Evolutionary conservation across 2,797 vertebrate species (phyloP), one percentile per base, ranked within the genome.

Genomic region (Clarias pachynema): DNA sequence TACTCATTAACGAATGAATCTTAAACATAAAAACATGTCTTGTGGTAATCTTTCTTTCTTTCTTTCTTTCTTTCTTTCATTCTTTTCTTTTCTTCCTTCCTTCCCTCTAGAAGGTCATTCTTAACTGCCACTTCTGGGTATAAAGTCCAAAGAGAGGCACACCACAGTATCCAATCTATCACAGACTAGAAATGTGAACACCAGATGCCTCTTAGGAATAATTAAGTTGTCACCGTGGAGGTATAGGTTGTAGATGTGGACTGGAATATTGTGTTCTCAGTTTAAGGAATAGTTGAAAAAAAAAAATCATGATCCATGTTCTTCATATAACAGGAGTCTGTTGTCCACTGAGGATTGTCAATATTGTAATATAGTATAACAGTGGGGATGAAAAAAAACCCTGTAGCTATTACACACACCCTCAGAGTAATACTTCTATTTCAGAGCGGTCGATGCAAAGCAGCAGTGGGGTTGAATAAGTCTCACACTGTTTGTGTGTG

Each of bases 221-320:
- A 91, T 93, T 91, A 92, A 90, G 88, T 89, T 93, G 91, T 92
- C 91, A 92, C 88, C 82, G 37, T 92, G 89, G 79, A 70, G 77
- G 89, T 86, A 82, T 86, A 87, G 34, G 44, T 85, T 85, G 65
- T 81, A 73, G 44, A 88, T 72, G 62, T 88, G 62, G 31, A 66
- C 83, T 80, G 70, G 60, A 91, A 90, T 87, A 86, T 88, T 78
- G 83, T 81, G 57, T 59, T 85, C 57, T 59, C 87, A 65, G 86
- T 90, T 66, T 29, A 75, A 66, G 65, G 65, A 72, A 72, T 57
- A 84, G 86, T 49, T 37, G 44, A 79, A 40, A 86, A 87, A 59
- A n/a, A 9, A n/a, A 37, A 40, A 7, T 4, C 66, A 79, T 90
- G 93, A 93, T 93, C 82, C 87, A 90, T 91, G 89, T 91, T 93